Evolutionary conservation across 2,888 invertebrate genomes (phyloP), one percentile per base, ranked within the genome.

Genomic region (Suillia variegata): DNA sequence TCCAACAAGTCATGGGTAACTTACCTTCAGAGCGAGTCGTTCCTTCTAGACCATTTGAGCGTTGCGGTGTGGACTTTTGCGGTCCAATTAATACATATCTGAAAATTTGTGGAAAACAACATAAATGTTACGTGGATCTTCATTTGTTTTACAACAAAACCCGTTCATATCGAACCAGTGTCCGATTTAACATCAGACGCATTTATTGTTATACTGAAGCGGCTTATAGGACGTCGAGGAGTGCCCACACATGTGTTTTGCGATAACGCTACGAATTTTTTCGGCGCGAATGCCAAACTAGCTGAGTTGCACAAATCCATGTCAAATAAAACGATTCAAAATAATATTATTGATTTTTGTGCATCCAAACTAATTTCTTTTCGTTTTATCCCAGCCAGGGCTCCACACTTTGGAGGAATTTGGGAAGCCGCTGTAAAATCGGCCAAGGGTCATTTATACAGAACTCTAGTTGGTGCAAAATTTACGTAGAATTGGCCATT

Each of bases 41-140:
- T 15, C 33, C 48, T 15, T 31, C 51, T 26, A 51, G 59, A 21
- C 60, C 56, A 6, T 59, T 59, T 47, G 42, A 31, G 45, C 55
- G 54, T 33, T 59, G 62, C 59, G 56, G 60, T n/a, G 58, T 62
- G 8, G 55, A 62, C 26, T 62, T 62, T 26, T 54, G 54, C 12
- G 59, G 59, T 24, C 59, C 58, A 8, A 21, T 58, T 18, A 31
- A 47, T n/a, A 59, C 54, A 12, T 54, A 59, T 50, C 49, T 47
- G 10, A 54, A 22, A 13, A 54, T 52, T 18, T n/a, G 60, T 2
- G 58, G 62, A 12, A 63, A 61, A 18, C 20, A 15, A 3, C 51
- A 51, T 20, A 31, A 51, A n/a, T 49, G 18, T 18, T 49, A 49
- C 22, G 22, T 21, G 20, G 8, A 26, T 54, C 15, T 54, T 55